phyloP scores from a whole-genome alignment of 2,113 vertebrate genomes.

The Oostethus manadensis region DNA sequence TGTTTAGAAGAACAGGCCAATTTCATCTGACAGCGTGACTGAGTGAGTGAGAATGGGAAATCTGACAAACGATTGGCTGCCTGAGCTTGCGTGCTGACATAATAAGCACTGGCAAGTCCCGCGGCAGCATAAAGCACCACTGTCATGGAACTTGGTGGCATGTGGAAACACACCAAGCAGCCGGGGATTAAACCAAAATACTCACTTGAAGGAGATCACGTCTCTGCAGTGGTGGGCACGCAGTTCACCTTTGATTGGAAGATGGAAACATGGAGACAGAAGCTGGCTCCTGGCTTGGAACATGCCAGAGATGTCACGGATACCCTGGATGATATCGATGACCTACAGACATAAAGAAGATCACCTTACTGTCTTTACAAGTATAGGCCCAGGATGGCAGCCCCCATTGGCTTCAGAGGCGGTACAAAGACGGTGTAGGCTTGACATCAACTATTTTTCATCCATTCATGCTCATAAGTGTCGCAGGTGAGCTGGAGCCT shows the following conservation, averaged over 20 bases:
- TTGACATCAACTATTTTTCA: too few species aligned
- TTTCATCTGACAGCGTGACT: slow-evolving; percentile 44
- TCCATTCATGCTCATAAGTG: too few species aligned
- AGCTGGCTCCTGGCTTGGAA: slow-evolving; percentile 49
- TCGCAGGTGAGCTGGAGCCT: too few species aligned
- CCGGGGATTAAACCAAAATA: slow-evolving; percentile 40
- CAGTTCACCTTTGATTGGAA: slow-evolving; percentile 48
- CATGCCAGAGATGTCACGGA: slow-evolving; percentile 65
- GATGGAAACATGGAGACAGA: slow-evolving; percentile 46
- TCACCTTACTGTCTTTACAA: slow-evolving; percentile 52
- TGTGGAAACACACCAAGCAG: slow-evolving; percentile 32
- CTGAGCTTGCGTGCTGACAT: slow-evolving; percentile 27
- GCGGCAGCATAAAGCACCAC: slow-evolving; percentile 26
- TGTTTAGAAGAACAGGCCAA: slow-evolving; percentile 47
- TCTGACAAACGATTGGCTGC: slow-evolving; percentile 34
- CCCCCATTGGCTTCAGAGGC: slow-evolving; percentile 30
- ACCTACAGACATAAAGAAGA: slow-evolving; percentile 50
- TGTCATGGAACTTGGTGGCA: slow-evolving; percentile 38
- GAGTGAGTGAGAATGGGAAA: slow-evolving; percentile 34
- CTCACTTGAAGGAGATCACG: slow-evolving; percentile 26
- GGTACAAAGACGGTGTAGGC: not conserved
- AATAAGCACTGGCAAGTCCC: slow-evolving; percentile 39
- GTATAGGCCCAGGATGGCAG: slow-evolving; percentile 34
- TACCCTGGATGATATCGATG: slow-evolving; percentile 58
- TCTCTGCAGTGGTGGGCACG: slow-evolving; percentile 1